These are phyloP conservation scores for Colostygia pectinataria DNA, from an alignment of 2,888 invertebrate genomes.

Conservation along the genomic window DNA sequence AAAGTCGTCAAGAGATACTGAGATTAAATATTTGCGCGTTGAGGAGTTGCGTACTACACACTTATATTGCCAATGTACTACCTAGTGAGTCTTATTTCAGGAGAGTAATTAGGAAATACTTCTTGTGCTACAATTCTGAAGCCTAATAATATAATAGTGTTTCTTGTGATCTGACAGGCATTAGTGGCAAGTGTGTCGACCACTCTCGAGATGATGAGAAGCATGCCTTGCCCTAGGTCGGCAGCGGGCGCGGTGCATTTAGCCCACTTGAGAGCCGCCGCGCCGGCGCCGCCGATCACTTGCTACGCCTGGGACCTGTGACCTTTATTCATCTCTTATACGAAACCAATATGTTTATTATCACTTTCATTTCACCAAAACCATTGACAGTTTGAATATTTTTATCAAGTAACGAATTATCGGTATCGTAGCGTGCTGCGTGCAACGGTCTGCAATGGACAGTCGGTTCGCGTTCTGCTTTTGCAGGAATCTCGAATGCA, in stretches of 20 bases:
- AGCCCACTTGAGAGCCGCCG: conserved; percentile 57
- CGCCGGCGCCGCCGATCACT: conserved; percentile 33
- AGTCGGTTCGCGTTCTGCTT: conserved; percentile 3
- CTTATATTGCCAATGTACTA: too few species aligned
- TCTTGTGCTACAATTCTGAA: not conserved
- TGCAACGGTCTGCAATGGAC: not conserved
- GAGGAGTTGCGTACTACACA: too few species aligned
- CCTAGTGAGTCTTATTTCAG: not conserved
- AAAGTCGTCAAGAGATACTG: too few species aligned
- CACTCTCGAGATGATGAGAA: conserved; percentile 21
- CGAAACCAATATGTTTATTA: too few species aligned
- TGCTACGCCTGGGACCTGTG: conserved; percentile 1
- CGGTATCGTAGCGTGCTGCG: not conserved
- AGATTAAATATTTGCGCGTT: too few species aligned
- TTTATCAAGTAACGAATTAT: not conserved
- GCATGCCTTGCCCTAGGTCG: conserved; percentile 17
- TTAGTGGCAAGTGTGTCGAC: conserved; percentile 19
- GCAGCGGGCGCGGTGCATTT: conserved; percentile 41
- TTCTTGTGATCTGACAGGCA: conserved; percentile 11
- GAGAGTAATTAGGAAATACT: not conserved
- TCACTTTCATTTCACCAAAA: too few species aligned
- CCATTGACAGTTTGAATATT: not conserved
- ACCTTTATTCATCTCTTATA: conserved; percentile 7
- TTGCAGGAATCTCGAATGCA: conserved; percentile 5
- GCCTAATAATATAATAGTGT: not conserved